Evolutionary conservation across 2,113 vertebrate species (phyloP), one percentile per base, ranked within the genome.

Genomic region (Eptesicus fuscus): DNA sequence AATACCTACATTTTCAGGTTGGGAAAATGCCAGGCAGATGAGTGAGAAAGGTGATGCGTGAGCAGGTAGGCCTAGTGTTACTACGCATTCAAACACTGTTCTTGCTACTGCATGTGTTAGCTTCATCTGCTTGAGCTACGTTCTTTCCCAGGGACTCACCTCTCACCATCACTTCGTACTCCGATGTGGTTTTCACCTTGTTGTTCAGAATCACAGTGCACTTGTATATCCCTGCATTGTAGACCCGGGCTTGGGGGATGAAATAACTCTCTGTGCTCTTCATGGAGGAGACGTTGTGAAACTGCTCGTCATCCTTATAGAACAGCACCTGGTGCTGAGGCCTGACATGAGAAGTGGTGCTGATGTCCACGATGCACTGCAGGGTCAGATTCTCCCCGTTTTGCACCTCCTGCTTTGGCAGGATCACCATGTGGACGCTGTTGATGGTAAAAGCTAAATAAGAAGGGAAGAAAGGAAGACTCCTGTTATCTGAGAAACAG

Each of bases 381-480:
- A 99, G 77, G 17, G 95, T 96, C 84, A 99, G 9, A 0, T 89
- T 88, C 44, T 89, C 37, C 96, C 98, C 98, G 12, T 98, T 99
- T 0, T 7, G 30, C 69, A 98, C 97, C 35, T 18, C 12, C 1
- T 18, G 47, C 79, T 67, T 59, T 0, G 98, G 98, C 63, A 82
- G 92, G 96, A 93, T 97, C 4, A 35, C 30, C 94, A 99, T 98
- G 51, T 93, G 42, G 69, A 98, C 87, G 3, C 20, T 37, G 91
- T 99, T 98, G 97, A 99, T 98, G 88, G 98, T 98, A 90, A 98
- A 98, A 83, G 98, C 98, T 99, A 80, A 42, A 95, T 0, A 32
- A 49, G 67, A 42, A 85, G 71, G 74, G 71, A 20, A 83, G 23
- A 78, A 28, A 18, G 86, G 78, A 85, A 95, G 82, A 90, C 83